A percentile compares a stretch with the other conserved stretches of the same genome.
phyloP scores from a whole-genome alignment of 1,140 invertebrate genomes.

The Pseudomyrmex gracilis region DNA sequence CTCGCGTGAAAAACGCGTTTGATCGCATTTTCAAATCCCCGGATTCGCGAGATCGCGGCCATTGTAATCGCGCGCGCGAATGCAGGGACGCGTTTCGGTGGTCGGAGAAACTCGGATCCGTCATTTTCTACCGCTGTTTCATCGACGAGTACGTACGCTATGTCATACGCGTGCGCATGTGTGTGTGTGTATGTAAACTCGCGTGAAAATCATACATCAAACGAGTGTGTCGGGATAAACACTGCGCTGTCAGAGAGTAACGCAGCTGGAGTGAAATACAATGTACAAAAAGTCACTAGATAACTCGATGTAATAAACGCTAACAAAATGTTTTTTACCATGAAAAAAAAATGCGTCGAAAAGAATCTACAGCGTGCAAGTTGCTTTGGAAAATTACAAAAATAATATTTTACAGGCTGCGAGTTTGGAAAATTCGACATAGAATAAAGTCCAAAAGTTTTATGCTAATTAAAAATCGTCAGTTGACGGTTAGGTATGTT shows the following conservation, averaged over 20 bases:
- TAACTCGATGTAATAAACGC: not conserved
- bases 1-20: slow-evolving; percentile 10
- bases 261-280: not conserved
- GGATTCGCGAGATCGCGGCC: slow-evolving; percentile 28
- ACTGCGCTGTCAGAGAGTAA: not conserved
- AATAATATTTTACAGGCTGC: too few species aligned
- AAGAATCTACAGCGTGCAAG: too few species aligned
- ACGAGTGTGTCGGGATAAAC: not conserved
- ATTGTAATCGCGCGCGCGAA: slow-evolving; percentile 10
- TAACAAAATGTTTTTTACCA: too few species aligned
- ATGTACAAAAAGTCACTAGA: slow-evolving; percentile 1
- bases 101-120: slow-evolving; percentile 6
- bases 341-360: too few species aligned
- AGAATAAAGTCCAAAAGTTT: too few species aligned
- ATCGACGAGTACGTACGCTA: too few species aligned
- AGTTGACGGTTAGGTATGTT: too few species aligned
- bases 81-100: not conserved
- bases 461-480: too few species aligned
- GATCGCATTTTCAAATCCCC: slow-evolving; percentile 26
- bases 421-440: too few species aligned
- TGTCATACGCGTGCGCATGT: not conserved
- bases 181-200: not conserved
- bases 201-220: not conserved
- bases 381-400: too few species aligned
- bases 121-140: not conserved